Conservation (phyloP, 2,888 invertebrate species). For the Caenorhabditis sp. region DNA sequence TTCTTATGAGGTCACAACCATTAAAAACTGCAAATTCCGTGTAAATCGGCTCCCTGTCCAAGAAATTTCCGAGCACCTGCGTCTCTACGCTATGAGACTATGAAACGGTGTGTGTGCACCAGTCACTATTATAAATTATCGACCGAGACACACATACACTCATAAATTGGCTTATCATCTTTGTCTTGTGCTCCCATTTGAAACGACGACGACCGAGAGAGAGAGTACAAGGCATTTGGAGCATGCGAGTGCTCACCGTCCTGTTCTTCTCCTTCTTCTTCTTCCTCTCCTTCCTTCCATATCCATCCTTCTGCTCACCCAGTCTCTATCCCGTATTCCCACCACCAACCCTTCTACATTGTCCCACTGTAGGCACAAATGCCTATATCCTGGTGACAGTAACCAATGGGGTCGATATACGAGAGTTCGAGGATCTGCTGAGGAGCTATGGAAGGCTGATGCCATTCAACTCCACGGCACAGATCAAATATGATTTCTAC, state of each 20-base stretch:
- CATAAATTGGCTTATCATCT: constrained; percentile 58
- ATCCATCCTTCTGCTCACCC: neutral
- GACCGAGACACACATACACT: constrained; percentile 49
- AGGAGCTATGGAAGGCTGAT: constrained; percentile 60
- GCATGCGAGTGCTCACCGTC: constrained; percentile 52
- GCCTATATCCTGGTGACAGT: constrained; percentile 69
- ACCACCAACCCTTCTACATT: constrained; percentile 54
- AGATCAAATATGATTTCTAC: constrained; percentile 60
- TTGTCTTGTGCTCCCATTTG: neutral
- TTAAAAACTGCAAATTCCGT: constrained; percentile 43
- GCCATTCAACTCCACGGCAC: constrained; percentile 41
- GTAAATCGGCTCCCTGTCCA: constrained; percentile 46
- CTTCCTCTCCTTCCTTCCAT: constrained; percentile 1
- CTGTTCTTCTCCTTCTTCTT: constrained; percentile 21
- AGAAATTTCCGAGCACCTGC: constrained; percentile 25
- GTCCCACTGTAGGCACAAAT: constrained; percentile 69
- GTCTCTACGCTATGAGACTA: constrained; percentile 16
- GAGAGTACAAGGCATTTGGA: constrained; percentile 5
- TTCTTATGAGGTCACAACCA: constrained; percentile 37
- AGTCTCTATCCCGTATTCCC: constrained; percentile 16
- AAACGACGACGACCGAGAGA: neutral
- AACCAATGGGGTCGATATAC: constrained; percentile 32
- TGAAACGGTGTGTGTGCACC: no score
- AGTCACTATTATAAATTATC: constrained; percentile 42
- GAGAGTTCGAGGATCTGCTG: constrained; percentile 53